Evolutionary conservation across 2,888 invertebrate species (phyloP).

Genomic region (Tipula helvola): DNA sequence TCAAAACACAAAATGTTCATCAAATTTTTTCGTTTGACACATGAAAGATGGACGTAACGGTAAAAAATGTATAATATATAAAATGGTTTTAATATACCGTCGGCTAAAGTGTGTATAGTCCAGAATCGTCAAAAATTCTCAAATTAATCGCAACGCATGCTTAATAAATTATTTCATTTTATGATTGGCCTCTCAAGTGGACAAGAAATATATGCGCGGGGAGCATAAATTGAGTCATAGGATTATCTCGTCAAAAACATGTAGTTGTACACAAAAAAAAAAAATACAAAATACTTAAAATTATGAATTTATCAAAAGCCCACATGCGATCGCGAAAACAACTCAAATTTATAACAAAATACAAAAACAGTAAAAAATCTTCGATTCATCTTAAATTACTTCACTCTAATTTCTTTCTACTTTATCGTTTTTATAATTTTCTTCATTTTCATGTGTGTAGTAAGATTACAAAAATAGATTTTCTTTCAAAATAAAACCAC

Average conservation of each 20-base stretch:
- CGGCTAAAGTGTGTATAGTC: neutral
- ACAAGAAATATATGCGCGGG: neutral
- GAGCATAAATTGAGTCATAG: neutral
- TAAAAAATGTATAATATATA: too few species aligned
- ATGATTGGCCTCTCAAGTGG: neutral
- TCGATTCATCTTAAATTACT: conserved; percentile 4
- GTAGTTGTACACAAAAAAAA: neutral
- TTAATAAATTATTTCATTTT: neutral
- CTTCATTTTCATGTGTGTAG: neutral
- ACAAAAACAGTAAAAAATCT: neutral
- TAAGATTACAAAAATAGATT: neutral
- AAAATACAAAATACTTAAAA: neutral
- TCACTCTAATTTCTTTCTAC: conserved; percentile 4
- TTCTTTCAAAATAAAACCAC: conserved; percentile 4
- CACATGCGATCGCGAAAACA: conserved; percentile 4
- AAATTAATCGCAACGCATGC: too few species aligned
- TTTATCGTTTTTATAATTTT: neutral
- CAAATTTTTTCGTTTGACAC: neutral
- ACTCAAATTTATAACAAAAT: neutral
- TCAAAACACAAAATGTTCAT: neutral
- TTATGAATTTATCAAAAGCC: neutral
- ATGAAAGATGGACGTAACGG: neutral
- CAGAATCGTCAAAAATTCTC: too few species aligned
- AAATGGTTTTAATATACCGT: neutral
- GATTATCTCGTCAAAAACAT: neutral